Evolutionary conservation across 2,888 invertebrate genomes (phyloP).

Genomic region (Tiliacea aurago): DNA sequence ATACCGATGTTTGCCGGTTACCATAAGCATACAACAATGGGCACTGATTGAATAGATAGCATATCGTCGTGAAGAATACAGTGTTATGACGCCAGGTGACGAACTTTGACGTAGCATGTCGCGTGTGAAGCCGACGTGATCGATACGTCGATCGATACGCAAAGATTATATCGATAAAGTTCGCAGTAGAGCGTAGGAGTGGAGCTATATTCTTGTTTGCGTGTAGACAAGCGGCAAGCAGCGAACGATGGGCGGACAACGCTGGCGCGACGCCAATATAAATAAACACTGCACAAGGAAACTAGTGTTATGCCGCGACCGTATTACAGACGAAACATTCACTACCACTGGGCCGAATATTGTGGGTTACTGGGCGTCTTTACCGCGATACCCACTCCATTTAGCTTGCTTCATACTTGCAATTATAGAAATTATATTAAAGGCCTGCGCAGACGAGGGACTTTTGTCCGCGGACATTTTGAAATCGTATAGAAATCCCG

Average conservation of each 20-base stretch:
- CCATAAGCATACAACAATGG: conserved; percentile 82
- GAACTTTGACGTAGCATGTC: conserved; percentile 81
- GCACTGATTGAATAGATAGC: conserved; percentile 77
- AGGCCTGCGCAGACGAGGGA: too few species aligned
- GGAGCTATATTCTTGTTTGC: conserved; percentile 82
- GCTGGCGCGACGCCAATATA: conserved; percentile 87
- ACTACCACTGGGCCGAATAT: conserved; percentile 89
- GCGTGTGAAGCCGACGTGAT: conserved; percentile 76
- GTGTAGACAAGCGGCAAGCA: conserved; percentile 80
- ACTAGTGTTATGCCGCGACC: conserved; percentile 90
- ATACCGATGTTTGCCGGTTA: conserved; percentile 68
- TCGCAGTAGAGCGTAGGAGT: conserved; percentile 79
- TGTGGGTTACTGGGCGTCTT: conserved; percentile 89
- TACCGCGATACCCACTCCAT: conserved; percentile 64
- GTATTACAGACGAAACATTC: conserved; percentile 90
- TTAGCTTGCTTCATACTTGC: conserved; percentile 49
- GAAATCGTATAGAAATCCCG: too few species aligned
- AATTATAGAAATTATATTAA: conserved; percentile 28
- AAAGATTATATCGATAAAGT: conserved; percentile 80
- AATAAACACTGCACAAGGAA: conserved; percentile 91
- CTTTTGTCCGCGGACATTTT: too few species aligned
- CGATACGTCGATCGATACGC: conserved; percentile 81
- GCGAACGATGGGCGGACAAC: conserved; percentile 86
- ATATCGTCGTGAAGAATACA: conserved; percentile 73
- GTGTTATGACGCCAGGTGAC: conserved; percentile 84